These are phyloP conservation scores for Malthinus seriepunctatus DNA, from an alignment of 2,888 invertebrate species.

Conservation along the genomic window DNA sequence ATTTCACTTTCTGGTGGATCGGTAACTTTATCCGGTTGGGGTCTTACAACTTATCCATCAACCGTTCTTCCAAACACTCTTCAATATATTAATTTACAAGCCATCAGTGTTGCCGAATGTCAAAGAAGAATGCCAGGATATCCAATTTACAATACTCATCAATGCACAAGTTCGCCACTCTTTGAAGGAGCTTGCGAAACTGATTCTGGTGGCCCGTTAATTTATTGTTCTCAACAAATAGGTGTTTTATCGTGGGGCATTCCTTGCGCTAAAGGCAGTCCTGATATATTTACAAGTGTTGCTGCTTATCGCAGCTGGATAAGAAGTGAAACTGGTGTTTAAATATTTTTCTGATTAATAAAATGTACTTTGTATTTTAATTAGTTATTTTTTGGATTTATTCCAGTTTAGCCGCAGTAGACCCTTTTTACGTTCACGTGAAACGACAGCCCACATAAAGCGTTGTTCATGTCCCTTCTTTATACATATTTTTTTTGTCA, in stretches of 20 bases:
- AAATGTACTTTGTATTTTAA: too few species aligned
- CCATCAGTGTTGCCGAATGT: slow-evolving; percentile 58
- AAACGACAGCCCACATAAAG: too few species aligned
- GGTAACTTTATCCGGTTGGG: slow-evolving; percentile 31
- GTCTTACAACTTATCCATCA: slow-evolving; percentile 55
- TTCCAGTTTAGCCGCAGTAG: too few species aligned
- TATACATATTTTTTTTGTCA: too few species aligned
- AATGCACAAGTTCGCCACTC: slow-evolving; percentile 61
- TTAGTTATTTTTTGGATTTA: too few species aligned
- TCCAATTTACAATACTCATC: slow-evolving; percentile 57
- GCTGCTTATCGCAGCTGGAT: slow-evolving; percentile 57
- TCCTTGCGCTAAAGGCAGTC: slow-evolving; percentile 60
- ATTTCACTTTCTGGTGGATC: slow-evolving; percentile 4
- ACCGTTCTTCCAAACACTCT: slow-evolving; percentile 59
- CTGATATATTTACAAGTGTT: slow-evolving; percentile 60
- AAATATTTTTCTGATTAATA: neutral
- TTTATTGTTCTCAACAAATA: slow-evolving; percentile 50
- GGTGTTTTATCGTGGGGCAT: slow-evolving; percentile 62
- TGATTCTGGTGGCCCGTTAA: slow-evolving; percentile 61
- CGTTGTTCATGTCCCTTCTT: too few species aligned
- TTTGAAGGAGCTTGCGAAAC: slow-evolving; percentile 65
- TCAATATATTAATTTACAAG: slow-evolving; percentile 58
- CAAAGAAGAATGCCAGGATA: slow-evolving; percentile 34
- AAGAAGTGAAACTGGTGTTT: slow-evolving; percentile 3
- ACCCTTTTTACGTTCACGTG: too few species aligned